Percentiles rank a stretch among this genome's conserved stretches.
phyloP scores from a whole-genome alignment of 2,888 invertebrate genomes.

The Beris morrisii region DNA sequence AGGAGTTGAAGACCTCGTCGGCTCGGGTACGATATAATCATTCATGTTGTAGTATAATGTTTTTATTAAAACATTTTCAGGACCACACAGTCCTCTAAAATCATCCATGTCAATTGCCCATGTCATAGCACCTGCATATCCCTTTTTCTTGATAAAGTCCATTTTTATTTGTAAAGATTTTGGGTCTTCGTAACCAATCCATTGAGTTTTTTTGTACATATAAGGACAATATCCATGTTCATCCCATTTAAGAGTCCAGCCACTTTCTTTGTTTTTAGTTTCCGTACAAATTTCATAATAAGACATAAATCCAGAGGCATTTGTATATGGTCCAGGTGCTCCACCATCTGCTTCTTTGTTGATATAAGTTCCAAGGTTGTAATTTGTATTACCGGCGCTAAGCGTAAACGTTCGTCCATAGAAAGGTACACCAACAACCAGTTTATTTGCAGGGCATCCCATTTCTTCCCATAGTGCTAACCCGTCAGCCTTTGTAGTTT shows the following conservation, averaged over 20 bases:
- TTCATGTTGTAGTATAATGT: conserved; percentile 74
- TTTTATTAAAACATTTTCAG: conserved; percentile 72
- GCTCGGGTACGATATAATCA: conserved; percentile 68
- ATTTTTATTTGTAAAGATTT: conserved; percentile 84
- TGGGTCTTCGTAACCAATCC: conserved; percentile 88
- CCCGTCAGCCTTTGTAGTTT: conserved; percentile 73
- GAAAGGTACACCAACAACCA: conserved; percentile 87
- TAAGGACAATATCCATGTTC: conserved; percentile 81
- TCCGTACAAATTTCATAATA: conserved; percentile 86
- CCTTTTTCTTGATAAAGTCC: conserved; percentile 82
- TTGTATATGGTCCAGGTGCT: conserved; percentile 80
- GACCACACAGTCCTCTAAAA: conserved; percentile 80
- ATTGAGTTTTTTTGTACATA: conserved; percentile 83
- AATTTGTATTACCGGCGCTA: conserved; percentile 79
- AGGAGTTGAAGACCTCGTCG: conserved; percentile 66
- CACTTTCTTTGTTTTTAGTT: conserved; percentile 67
- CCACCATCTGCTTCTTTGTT: conserved; percentile 91
- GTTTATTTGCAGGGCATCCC: conserved; percentile 83
- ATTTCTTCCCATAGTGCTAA: conserved; percentile 84
- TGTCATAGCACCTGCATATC: conserved; percentile 86
- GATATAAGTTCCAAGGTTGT: conserved; percentile 81
- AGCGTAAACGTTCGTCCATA: conserved; percentile 86
- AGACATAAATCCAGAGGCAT: conserved; percentile 83
- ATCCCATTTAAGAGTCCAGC: conserved; percentile 84
- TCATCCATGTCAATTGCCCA: conserved; percentile 92